A percentile compares a stretch with the other conserved stretches of the same genome.
These are phyloP conservation scores for Anodontia alba DNA, from an alignment of 2,888 invertebrate genomes.

Conservation along the genomic window DNA sequence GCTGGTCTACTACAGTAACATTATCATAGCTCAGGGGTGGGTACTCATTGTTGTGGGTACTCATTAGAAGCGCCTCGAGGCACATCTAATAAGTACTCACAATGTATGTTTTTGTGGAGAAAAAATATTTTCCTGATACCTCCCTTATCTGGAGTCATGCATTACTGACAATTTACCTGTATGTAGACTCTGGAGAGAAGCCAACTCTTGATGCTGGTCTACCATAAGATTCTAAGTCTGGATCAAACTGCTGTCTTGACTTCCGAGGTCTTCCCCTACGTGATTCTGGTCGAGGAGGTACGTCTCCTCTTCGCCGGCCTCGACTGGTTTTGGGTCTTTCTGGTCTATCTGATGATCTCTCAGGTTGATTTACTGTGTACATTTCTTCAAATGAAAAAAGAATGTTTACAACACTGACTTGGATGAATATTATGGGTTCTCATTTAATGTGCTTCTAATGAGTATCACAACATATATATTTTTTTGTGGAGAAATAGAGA, in stretches of 20 bases:
- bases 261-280: constrained; percentile 46
- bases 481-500: too few relatives aligned
- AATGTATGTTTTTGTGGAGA: too few relatives aligned
- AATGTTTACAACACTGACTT: neutral
- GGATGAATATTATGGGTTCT: too few relatives aligned
- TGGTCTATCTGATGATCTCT: constrained; percentile 14
- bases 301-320: constrained; percentile 50
- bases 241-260: constrained; percentile 37
- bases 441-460: too few relatives aligned
- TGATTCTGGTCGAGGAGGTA: constrained; percentile 57
- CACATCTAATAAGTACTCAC: too few relatives aligned
- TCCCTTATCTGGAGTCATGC: too few relatives aligned
- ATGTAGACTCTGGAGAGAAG: constrained; percentile 66
- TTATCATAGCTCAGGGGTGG: too few relatives aligned
- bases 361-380: constrained; percentile 54
- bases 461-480: too few relatives aligned
- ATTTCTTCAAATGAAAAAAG: constrained; percentile 42
- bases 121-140: too few relatives aligned
- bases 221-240: constrained; percentile 54
- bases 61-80: too few relatives aligned
- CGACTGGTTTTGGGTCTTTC: constrained; percentile 66
- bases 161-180: constrained; percentile 54
- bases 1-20: too few relatives aligned
- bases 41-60: too few relatives aligned
- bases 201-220: constrained; percentile 67